Conservation (phyloP, 2,888 invertebrate genomes). For the Hylaea fasciaria region DNA sequence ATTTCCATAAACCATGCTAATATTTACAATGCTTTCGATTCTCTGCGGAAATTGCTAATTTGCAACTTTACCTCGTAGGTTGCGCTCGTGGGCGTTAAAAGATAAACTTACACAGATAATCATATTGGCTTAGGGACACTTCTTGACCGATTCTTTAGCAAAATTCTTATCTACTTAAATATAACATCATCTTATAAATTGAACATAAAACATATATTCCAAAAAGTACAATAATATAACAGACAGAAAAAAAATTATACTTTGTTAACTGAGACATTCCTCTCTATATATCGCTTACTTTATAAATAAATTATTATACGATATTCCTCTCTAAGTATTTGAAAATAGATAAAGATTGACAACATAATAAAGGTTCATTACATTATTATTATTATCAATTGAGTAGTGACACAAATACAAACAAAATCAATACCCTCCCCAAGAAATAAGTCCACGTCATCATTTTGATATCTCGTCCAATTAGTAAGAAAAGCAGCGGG, state of each 20-base stretch:
- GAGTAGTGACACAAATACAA: conserved; percentile 31
- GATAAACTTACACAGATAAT: not conserved
- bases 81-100: conserved; percentile 13
- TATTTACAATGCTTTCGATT: conserved; percentile 38
- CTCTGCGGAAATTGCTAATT: conserved; percentile 33
- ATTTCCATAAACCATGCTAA: conserved; percentile 25
- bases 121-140: no score
- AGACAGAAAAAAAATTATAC: no score
- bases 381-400: not conserved
- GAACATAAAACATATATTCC: no score
- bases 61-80: conserved; percentile 21
- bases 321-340: no score
- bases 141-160: no score
- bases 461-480: conserved; percentile 77
- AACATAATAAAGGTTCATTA: not conserved
- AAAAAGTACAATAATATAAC: no score
- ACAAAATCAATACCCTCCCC: conserved; percentile 38
- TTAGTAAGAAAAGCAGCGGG: conserved; percentile 79
- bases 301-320: no score
- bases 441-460: conserved; percentile 43
- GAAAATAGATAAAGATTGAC: not conserved
- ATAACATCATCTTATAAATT: no score
- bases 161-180: no score
- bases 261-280: no score
- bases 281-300: no score